phyloP scores from a whole-genome alignment of 1,140 invertebrate genomes.

The Phymorhynchus buccinoides region DNA sequence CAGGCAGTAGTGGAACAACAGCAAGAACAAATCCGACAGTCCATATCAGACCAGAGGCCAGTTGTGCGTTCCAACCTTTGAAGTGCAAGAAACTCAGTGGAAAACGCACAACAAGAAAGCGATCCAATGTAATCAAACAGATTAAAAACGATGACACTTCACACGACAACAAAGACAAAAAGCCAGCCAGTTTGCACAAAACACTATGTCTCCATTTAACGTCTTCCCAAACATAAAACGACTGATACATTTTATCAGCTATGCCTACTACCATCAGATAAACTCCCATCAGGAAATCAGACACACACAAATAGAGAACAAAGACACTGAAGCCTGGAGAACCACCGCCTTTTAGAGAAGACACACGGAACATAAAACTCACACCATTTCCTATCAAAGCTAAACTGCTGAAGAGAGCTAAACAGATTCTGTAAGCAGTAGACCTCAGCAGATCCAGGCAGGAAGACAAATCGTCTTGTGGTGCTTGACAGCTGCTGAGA shows the following conservation, averaged over 20 bases:
- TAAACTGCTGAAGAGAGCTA: background rate
- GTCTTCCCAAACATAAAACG: background rate
- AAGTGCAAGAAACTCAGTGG: background rate
- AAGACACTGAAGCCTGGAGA: background rate
- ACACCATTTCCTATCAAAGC: background rate
- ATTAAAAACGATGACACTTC: background rate
- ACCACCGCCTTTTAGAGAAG: background rate
- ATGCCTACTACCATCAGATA: background rate
- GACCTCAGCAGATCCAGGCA: constrained; percentile 1
- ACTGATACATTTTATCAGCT: background rate
- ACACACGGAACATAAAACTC: background rate
- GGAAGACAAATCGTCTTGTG: background rate
- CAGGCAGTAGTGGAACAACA: background rate
- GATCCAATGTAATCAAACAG: background rate
- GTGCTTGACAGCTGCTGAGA: background rate
- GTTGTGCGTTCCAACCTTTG: background rate
- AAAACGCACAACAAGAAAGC: background rate
- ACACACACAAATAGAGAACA: constrained; percentile 3
- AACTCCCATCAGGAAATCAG: constrained; percentile 7
- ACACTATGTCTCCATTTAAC: background rate
- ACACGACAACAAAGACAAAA: background rate
- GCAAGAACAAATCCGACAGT: background rate
- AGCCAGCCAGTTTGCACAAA: background rate
- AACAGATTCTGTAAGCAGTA: background rate
- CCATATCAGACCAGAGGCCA: background rate